phyloP scores from a whole-genome alignment of 1,140 invertebrate genomes.

The Drosophila erecta region DNA sequence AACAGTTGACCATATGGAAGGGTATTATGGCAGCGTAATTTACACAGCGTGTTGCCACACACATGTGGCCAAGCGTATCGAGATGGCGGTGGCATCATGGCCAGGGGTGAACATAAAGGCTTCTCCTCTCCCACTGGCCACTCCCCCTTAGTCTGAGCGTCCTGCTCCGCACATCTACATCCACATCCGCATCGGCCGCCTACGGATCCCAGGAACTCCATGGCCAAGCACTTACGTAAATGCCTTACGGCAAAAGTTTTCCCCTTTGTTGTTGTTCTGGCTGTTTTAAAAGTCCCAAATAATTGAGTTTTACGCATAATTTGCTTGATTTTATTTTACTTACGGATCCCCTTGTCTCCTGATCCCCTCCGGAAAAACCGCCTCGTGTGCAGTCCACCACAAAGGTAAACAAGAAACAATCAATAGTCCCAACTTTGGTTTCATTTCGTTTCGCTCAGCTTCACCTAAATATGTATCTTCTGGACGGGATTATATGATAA shows the following conservation, averaged over 20 bases:
- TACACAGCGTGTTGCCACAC: constrained; percentile 58
- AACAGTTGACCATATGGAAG: constrained; percentile 52
- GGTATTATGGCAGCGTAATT: constrained; percentile 57
- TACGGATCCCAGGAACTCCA: constrained; percentile 18
- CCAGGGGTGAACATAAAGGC: constrained; percentile 17
- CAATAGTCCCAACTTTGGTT: constrained; percentile 19
- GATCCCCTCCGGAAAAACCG: constrained; percentile 20
- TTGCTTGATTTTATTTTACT: constrained; percentile 74
- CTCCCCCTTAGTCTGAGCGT: constrained; percentile 20
- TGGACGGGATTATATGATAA: constrained; percentile 32
- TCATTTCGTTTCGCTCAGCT: not conserved
- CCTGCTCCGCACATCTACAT: constrained; percentile 5
- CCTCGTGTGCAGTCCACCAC: constrained; percentile 28
- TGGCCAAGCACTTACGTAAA: constrained; percentile 60
- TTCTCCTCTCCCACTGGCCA: not conserved
- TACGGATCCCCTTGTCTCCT: constrained; percentile 22
- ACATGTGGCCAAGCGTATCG: constrained; percentile 58
- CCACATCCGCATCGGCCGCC: constrained; percentile 6
- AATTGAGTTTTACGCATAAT: constrained; percentile 75
- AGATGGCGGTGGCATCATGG: not conserved
- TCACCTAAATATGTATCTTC: constrained; percentile 6
- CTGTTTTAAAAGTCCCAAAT: constrained; percentile 66
- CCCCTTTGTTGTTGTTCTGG: constrained; percentile 54
- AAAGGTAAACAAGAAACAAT: constrained; percentile 44
- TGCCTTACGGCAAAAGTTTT: constrained; percentile 65